Base-by-base conservation (phyloP, 2,888 invertebrate genomes). In the Fragum whitleyi region DNA sequence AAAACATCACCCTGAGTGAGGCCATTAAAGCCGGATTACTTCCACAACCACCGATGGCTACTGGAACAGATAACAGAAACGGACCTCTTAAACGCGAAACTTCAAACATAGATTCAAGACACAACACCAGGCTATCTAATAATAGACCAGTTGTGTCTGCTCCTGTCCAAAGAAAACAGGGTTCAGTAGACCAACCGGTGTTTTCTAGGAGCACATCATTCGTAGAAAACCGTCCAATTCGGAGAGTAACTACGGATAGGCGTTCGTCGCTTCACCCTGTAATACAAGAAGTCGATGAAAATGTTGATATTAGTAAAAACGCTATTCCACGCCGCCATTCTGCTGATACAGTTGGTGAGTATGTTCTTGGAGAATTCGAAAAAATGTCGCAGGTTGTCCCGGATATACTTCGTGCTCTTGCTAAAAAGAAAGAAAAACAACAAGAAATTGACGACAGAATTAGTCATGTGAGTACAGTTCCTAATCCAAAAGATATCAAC, bases 371-470 rank as follows among this genome's bases (percentile, higher is more conserved):
- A 3, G 90, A 90, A 75, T 89, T 87, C 76, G 79, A 83, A 69
- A 83, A 87, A 72, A 87, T 89, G 77, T 89, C 88, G 0, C 84
- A 87, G 62, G 89, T 90, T 2, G 89, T 90, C 14, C 89, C 90
- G 0, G 85, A 85, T 51, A 90, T 90, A 39, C 73, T 90, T 16
- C 79, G 83, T 7, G 83, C 88, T 14, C 81, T 89, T 5, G 80
- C 86, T 16, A 86, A 83, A 69, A 87, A 88, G 68, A 81, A 85
- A 71, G 83, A 83, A 61, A 42, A 81, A 39, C 80, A 82, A 62
- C 29, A 77, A 28, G 76, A 75, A 53, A 70, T 72, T 19, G 77
- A 82, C 23, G 72, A 75, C 23, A 42, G 67, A n/a, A n/a, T 21
- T 6, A 57, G 36, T 59, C 59, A 57, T n/a, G 32, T 11, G 0